phyloP scores from a whole-genome alignment of 1,140 invertebrate species.

The Drosophila persimilis region DNA sequence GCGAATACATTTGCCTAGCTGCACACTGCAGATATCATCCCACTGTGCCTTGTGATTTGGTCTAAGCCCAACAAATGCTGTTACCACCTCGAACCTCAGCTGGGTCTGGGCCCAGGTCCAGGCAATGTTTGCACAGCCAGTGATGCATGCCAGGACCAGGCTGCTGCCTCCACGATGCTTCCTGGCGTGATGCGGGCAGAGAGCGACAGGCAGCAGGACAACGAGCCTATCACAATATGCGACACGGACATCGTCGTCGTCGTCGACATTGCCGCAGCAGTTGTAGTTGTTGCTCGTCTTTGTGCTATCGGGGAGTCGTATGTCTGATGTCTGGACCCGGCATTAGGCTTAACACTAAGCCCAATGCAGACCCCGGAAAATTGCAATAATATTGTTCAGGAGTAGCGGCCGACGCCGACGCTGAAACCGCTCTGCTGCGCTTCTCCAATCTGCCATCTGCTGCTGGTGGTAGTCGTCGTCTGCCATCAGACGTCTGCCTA shows the following conservation, averaged over 20 bases:
- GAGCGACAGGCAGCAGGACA: background rate
- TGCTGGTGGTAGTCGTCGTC: background rate
- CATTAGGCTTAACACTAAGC: conserved; percentile 63
- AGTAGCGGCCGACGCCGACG: conserved; percentile 2
- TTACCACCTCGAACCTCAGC: conserved; percentile 16
- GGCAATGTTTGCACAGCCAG: conserved; percentile 61
- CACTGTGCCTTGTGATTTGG: conserved; percentile 15
- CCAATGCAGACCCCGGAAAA: conserved; percentile 67
- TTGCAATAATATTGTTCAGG: conserved; percentile 74
- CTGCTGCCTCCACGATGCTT: conserved; percentile 25
- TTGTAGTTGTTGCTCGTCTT: conserved; percentile 45
- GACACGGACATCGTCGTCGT: conserved; percentile 18
- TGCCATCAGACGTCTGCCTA: conserved; percentile 19
- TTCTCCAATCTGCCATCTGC: conserved; percentile 6
- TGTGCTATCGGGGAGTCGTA: conserved; percentile 36
- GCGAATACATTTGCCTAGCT: too few species aligned
- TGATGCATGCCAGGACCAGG: conserved; percentile 62
- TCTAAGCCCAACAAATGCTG: conserved; percentile 32
- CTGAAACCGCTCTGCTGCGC: background rate
- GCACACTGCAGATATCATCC: background rate
- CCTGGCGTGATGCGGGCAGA: conserved; percentile 43
- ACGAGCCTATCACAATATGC: conserved; percentile 49
- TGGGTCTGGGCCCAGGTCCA: background rate
- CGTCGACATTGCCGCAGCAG: conserved; percentile 42
- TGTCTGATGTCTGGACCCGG: conserved; percentile 55